Conservation (phyloP, 1,140 invertebrate genomes). For the Notospermus geniculatus region DNA sequence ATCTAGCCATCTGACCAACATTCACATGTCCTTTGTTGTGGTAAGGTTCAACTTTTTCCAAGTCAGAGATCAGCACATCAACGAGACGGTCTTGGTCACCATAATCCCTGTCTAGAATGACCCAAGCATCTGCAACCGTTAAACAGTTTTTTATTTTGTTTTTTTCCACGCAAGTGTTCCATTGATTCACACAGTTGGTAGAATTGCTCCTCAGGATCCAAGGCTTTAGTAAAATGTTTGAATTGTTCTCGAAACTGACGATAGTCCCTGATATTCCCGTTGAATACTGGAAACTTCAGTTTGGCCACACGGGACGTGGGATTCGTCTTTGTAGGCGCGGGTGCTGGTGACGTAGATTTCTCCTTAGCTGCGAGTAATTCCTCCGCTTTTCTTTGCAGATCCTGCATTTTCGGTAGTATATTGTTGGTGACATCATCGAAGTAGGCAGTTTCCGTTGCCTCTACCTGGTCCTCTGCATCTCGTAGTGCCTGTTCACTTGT, state of each 20-base stretch:
- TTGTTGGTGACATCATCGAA: background rate
- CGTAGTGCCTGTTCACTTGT: too few species aligned
- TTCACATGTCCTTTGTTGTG: background rate
- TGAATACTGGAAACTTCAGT: background rate
- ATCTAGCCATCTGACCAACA: background rate
- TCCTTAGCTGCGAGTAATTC: background rate
- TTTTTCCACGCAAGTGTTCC: background rate
- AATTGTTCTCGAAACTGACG: background rate
- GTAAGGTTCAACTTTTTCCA: background rate
- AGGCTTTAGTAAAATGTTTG: background rate
- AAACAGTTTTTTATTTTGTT: background rate
- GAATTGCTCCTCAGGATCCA: background rate
- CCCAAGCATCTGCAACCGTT: background rate
- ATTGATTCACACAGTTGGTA: background rate
- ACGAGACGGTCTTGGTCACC: background rate
- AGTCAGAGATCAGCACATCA: background rate
- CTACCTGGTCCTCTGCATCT: too few species aligned
- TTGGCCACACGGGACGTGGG: background rate
- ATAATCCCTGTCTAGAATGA: background rate
- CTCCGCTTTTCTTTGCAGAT: background rate
- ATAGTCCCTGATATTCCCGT: background rate
- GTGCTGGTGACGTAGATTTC: background rate
- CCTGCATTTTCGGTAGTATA: background rate
- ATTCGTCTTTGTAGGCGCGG: background rate
- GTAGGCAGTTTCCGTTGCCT: too few species aligned